Base-by-base conservation (phyloP, 2,797 vertebrate genomes). In the Amblyopsis hoosieri region DNA sequence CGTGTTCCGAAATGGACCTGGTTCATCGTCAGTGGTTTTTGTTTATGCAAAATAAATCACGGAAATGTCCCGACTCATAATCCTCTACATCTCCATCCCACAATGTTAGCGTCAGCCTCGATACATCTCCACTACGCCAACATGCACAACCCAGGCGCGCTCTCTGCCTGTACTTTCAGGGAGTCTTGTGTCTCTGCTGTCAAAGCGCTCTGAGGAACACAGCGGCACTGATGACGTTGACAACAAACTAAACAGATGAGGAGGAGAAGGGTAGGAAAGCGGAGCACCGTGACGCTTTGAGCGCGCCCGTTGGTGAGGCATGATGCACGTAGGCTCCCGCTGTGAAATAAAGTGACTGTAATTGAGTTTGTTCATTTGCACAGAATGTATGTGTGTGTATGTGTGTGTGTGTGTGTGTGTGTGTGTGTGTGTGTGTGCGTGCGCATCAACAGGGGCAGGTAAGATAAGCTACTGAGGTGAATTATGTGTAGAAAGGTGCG, bases 91-190 rank as follows among this genome's bases (percentile, higher is more conserved):
- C 12, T 71, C 49, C 60, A 53, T 66, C 57, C 60, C 29, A 6
- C 54, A 31, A 12, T 52, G 19, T 53, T 54, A 29, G 15, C 47
- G 60, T 67, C 13, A 2, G 60, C 33, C 72, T 48, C 49, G 67
- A 77, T 59, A 60, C 63, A 60, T 60, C 49, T 71, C 57, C 49
- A 57, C 47, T 67, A 60, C 75, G 72, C 49, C 46, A 42, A 67
- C 37, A 11, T 2, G 54, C n/a, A 54, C 11, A 15, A 62, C 19
- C 29, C 23, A 45, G 15, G 12, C 6, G 2, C n/a, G 49, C n/a
- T 7, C n/a, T n/a, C n/a, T 15, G 7, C 13, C n/a, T 15, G 7
- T n/a, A 13, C 12, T 6, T 14, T 14, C 49, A 50, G 49, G 15
- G 8, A 48, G 12, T 11, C 8, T 37, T 37, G 33, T 37, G 33